Evolutionary conservation across 2,797 vertebrate species (phyloP), one percentile per base, ranked within the genome.

Genomic region (Adrianichthys oophorus): DNA sequence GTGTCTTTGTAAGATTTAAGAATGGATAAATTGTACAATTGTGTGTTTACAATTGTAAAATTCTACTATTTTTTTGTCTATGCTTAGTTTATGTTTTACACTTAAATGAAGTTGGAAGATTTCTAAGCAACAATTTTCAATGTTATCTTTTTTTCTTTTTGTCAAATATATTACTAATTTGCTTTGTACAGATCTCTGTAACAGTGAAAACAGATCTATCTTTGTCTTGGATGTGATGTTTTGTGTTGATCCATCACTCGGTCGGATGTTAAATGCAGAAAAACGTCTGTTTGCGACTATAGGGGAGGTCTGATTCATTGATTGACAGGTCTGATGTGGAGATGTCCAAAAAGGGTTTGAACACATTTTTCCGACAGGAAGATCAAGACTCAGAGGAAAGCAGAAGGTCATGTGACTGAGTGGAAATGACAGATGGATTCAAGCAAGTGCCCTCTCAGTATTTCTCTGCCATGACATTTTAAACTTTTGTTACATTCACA

Each of bases 321-420:
- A 52, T 69, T 51, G 48, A 17, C 44, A 26, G 41, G 49, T 68
- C 41, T 32, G n/a, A 12, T 24, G 55, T n/a, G 15, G 18, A 1
- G 19, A 56, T 62, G 68, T 70, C 37, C 49, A 37, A 21, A 70
- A 62, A 58, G 41, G 50, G 26, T 65, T 53, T 56, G 29, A 71
- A 56, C 37, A 49, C 57, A 52, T 46, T 52, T 50, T 49, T 56
- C 52, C 40, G 59, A 72, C 74, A 64, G 65, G 67, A 80, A 53
- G 53, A 75, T 78, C 32, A 72, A 59, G 52, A 50, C 15, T 55
- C 55, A 40, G 26, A 21, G 51, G 67, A 68, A 63, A 55, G 46
- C 26, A 8, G 80, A 76, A 78, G 66, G 67, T 71, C 69, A 78
- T 50, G 70, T 76, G 79, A 70, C 69, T 51, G 18, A 47, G 52